Conservation (phyloP, 2,113 vertebrate species). For the Lepisosteus oculatus region DNA sequence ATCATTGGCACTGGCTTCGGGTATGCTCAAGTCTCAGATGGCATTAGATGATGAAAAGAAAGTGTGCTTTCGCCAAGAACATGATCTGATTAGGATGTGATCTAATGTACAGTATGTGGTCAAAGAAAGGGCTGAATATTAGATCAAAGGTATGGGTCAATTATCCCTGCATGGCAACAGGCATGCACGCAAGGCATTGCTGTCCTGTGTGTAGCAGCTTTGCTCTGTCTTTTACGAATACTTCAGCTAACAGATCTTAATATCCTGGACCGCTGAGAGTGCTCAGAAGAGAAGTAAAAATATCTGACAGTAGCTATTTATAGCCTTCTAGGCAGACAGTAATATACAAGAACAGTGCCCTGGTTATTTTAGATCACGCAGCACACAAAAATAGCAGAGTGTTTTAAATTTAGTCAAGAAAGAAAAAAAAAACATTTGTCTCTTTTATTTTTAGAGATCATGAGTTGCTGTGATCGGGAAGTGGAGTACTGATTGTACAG, state of each 20-base stretch:
- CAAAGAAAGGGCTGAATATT: neutral
- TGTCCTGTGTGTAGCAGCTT: neutral
- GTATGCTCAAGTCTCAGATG: neutral
- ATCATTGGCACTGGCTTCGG: neutral
- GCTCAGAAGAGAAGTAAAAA: conserved; percentile 18
- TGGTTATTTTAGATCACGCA: conserved; percentile 5
- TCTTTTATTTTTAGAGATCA: neutral
- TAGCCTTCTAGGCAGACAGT: conserved; percentile 11
- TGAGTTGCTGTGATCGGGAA: neutral
- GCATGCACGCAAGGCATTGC: neutral
- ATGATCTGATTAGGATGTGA: neutral
- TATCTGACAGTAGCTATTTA: conserved; percentile 23
- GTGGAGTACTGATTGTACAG: neutral
- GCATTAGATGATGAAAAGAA: neutral
- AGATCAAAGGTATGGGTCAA: neutral
- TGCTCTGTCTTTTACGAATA: neutral
- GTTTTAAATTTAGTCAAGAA: neutral
- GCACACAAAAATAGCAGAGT: neutral
- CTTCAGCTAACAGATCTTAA: conserved; percentile 13
- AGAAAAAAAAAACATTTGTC: neutral
- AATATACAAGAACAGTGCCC: conserved; percentile 1
- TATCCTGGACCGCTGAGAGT: conserved; percentile 15
- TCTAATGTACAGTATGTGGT: neutral
- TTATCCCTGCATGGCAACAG: neutral
- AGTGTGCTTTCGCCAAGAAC: neutral